Evolutionary conservation across 2,888 invertebrate genomes (phyloP).

Genomic region (Pyrgus malvae): DNA sequence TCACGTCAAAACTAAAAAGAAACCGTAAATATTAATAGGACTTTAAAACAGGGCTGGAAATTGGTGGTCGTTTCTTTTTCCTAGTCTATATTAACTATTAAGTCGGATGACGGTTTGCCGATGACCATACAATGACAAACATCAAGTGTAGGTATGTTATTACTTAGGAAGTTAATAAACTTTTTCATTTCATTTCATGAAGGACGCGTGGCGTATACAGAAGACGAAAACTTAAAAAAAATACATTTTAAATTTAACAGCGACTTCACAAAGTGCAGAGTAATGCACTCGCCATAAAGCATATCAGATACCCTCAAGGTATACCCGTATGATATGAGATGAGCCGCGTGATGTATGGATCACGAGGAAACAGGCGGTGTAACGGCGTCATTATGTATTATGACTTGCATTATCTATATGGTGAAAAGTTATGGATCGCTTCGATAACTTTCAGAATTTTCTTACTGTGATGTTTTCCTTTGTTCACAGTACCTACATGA

Average conservation of each 20-base stretch:
- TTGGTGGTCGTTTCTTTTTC: no score
- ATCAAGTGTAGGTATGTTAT: no score
- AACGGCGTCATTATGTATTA: constrained; percentile 40
- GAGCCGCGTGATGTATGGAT: constrained; percentile 21
- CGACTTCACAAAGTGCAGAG: constrained; percentile 8
- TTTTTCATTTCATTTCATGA: no score
- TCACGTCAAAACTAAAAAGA: no score
- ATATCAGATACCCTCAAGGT: background rate
- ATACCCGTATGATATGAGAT: constrained; percentile 9
- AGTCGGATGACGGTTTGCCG: no score
- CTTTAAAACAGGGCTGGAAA: no score
- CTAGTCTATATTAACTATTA: no score
- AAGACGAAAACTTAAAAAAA: background rate
- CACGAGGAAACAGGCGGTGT: constrained; percentile 32
- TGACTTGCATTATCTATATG: constrained; percentile 40
- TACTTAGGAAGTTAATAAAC: no score
- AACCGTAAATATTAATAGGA: no score
- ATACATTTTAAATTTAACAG: background rate
- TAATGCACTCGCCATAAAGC: constrained; percentile 13
- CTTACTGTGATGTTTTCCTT: background rate
- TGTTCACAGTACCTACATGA: no score
- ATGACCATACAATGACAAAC: no score
- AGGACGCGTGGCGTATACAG: no score
- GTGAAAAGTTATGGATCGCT: constrained; percentile 33
- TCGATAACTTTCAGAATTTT: constrained; percentile 22